These are phyloP conservation scores for Melanophora roralis DNA, from an alignment of 2,888 invertebrate species.

Conservation along the genomic window DNA sequence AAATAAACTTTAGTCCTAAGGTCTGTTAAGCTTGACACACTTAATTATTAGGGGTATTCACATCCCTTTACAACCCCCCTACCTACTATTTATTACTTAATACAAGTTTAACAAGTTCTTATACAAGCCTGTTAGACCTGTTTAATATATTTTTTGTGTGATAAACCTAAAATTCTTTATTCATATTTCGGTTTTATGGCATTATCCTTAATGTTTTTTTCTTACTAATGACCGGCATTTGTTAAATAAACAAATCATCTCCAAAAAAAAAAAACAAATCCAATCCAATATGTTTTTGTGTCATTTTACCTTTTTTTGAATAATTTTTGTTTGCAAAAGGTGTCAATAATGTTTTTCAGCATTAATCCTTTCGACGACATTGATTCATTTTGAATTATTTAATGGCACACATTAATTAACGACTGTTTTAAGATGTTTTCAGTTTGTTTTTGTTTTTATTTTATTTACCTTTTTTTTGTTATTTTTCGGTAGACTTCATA, in stretches of 20 bases:
- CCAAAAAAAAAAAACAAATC: constrained; percentile 15
- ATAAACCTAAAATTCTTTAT: no score
- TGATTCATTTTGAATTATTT: constrained; percentile 62
- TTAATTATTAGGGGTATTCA: constrained; percentile 2
- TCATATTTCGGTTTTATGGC: no score
- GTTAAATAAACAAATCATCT: constrained; percentile 22
- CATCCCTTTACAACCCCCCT: no score
- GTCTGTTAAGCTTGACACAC: not conserved
- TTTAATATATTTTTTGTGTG: no score
- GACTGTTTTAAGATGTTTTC: constrained; percentile 28
- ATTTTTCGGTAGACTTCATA: constrained; percentile 49
- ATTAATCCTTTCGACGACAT: constrained; percentile 58
- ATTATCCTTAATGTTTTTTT: not conserved
- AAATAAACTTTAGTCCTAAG: not conserved
- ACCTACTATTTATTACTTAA: no score
- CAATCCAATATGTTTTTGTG: not conserved
- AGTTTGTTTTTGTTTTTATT: constrained; percentile 2
- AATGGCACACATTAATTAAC: constrained; percentile 61
- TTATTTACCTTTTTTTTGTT: no score
- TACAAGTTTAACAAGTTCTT: no score
- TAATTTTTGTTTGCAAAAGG: constrained; percentile 25
- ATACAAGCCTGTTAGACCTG: no score
- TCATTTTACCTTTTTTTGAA: not conserved
- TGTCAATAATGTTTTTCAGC: constrained; percentile 55
- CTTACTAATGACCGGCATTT: constrained; percentile 43